A percentile compares a stretch with the other conserved stretches of the same genome.
Conservation (phyloP, 2,888 invertebrate species). For the Lepidonotus clava region DNA sequence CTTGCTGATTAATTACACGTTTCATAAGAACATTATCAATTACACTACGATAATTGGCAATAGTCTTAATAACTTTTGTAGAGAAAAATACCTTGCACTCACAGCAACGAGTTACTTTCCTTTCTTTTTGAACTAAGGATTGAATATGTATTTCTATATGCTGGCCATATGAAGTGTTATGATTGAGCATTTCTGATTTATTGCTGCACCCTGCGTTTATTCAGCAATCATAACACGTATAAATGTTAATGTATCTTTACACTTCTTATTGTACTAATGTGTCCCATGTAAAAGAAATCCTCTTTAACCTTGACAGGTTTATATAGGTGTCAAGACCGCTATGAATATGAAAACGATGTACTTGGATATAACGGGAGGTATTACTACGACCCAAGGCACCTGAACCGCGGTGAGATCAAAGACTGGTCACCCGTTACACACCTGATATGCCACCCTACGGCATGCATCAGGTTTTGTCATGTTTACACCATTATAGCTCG, state of each 20-base stretch:
- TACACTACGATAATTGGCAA: too few relatives aligned
- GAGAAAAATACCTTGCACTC: too few relatives aligned
- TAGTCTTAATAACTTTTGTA: too few relatives aligned
- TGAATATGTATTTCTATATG: too few relatives aligned
- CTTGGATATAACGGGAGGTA: neutral
- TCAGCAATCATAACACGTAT: neutral
- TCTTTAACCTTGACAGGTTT: neutral
- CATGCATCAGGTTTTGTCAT: neutral
- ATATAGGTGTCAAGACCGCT: neutral
- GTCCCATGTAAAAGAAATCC: neutral
- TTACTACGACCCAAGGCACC: constrained; percentile 7
- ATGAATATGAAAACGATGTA: neutral
- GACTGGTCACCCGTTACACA: neutral
- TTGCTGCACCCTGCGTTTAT: too few relatives aligned
- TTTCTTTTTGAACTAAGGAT: too few relatives aligned
- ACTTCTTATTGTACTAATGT: neutral
- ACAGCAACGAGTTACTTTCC: too few relatives aligned
- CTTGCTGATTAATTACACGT: neutral
- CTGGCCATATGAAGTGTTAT: too few relatives aligned
- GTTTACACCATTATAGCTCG: too few relatives aligned
- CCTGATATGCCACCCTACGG: neutral
- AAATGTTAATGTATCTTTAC: neutral
- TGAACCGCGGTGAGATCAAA: neutral
- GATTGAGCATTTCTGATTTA: too few relatives aligned
- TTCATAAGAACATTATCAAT: neutral